These are phyloP conservation scores for Laterallus jamaicensis DNA, from an alignment of 2,113 vertebrate genomes.

Conservation along the genomic window DNA sequence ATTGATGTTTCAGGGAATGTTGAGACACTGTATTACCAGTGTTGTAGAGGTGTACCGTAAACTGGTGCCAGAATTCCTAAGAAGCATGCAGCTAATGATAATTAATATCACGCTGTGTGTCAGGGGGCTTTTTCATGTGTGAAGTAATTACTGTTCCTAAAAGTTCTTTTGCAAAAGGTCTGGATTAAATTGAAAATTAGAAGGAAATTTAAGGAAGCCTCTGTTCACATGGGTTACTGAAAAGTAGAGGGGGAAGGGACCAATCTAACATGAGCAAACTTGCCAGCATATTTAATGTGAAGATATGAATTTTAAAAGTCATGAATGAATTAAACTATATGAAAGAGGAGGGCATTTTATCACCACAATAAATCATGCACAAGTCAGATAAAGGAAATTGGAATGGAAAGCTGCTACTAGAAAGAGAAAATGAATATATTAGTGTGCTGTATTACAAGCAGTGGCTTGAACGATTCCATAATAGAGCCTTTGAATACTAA, in stretches of 20 bases:
- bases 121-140: not conserved
- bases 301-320: constrained; percentile 40
- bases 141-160: not conserved
- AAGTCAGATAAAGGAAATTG: constrained; percentile 40
- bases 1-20: not conserved
- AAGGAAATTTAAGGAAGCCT: not conserved
- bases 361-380: constrained; percentile 47
- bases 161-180: not conserved
- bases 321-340: constrained; percentile 32
- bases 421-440: constrained; percentile 59
- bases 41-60: not conserved
- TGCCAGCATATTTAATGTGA: constrained; percentile 7
- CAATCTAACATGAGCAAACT: constrained; percentile 11
- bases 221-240: not conserved
- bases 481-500: constrained; percentile 18
- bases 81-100: not conserved
- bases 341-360: constrained; percentile 49
- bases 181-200: constrained; percentile 17
- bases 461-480: not conserved
- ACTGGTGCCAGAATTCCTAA: not conserved
- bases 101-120: not conserved
- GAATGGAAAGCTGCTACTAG: constrained; percentile 37
- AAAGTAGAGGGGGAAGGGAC: not conserved
- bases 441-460: constrained; percentile 47
- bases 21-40: not conserved